Conservation (phyloP, 2,113 vertebrate genomes). For the Perca schrenkii region DNA sequence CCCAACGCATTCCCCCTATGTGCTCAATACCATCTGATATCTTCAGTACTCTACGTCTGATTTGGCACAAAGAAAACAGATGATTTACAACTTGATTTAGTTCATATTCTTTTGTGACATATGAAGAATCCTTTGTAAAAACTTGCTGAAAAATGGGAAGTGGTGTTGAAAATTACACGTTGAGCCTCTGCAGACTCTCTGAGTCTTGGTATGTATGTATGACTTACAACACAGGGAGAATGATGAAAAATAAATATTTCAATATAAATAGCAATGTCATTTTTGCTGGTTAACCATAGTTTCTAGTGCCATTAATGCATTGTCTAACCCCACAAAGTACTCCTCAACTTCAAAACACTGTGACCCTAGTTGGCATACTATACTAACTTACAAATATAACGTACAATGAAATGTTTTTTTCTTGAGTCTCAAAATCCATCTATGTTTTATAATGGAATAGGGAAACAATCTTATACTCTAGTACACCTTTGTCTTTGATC, state of each 20-base stretch:
- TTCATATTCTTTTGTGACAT: background rate
- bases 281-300: conserved; percentile 10
- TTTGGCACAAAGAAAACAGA: conserved; percentile 37
- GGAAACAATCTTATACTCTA: background rate
- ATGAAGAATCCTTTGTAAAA: background rate
- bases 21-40: conserved; percentile 97
- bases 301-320: background rate
- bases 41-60: conserved; percentile 92
- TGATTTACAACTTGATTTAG: background rate
- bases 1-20: conserved; percentile 95
- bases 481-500: background rate
- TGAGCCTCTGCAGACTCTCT: conserved; percentile 2
- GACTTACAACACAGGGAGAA: conserved; percentile 12
- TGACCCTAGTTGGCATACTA: background rate
- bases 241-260: conserved; percentile 49
- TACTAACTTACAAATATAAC: background rate
- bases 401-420: background rate
- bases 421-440: background rate
- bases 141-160: background rate
- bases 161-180: background rate
- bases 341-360: conserved; percentile 2
- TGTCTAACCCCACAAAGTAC: background rate
- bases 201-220: background rate
- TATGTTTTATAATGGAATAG: background rate
- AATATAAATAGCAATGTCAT: conserved; percentile 27